These are phyloP conservation scores for Tenthredo livida DNA, from an alignment of 2,888 invertebrate genomes.

Conservation along the genomic window DNA sequence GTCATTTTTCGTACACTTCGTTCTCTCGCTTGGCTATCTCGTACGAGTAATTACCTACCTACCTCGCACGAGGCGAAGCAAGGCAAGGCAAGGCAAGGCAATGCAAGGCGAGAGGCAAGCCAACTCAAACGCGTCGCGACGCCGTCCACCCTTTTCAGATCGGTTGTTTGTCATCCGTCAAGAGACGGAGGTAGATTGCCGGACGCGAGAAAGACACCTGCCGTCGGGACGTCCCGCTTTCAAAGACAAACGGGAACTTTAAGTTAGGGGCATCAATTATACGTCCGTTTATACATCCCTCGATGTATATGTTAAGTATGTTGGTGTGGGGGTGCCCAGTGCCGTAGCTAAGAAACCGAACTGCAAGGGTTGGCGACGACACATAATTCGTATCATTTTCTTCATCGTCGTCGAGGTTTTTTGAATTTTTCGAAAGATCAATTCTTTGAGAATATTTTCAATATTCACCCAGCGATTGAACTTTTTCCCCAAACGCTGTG, in stretches of 20 bases:
- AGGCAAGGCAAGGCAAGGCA: not conserved
- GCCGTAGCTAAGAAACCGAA: not conserved
- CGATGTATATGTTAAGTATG: not conserved
- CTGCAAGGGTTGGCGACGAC: not conserved
- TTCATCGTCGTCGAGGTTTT: not conserved
- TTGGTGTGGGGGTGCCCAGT: not conserved
- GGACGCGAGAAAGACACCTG: slow-evolving; percentile 70
- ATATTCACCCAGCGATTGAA: not conserved
- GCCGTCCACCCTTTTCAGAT: slow-evolving; percentile 75
- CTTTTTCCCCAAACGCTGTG: not conserved
- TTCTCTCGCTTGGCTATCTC: not conserved
- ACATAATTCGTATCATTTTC: not conserved
- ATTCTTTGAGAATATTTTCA: not conserved
- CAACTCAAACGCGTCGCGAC: slow-evolving; percentile 58
- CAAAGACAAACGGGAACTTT: slow-evolving; percentile 69
- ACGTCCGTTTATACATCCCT: slow-evolving; percentile 43
- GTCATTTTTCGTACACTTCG: slow-evolving; percentile 40
- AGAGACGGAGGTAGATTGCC: slow-evolving; percentile 55
- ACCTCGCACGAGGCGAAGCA: slow-evolving; percentile 38
- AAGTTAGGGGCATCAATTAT: slow-evolving; percentile 68
- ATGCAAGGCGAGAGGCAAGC: slow-evolving; percentile 19
- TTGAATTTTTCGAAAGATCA: not conserved
- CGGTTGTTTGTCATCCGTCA: slow-evolving; percentile 75
- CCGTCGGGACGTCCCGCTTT: slow-evolving; percentile 64
- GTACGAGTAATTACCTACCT: slow-evolving; percentile 30